Evolutionary conservation across 2,888 invertebrate genomes (phyloP).

Genomic region (Lobophora halterata): DNA sequence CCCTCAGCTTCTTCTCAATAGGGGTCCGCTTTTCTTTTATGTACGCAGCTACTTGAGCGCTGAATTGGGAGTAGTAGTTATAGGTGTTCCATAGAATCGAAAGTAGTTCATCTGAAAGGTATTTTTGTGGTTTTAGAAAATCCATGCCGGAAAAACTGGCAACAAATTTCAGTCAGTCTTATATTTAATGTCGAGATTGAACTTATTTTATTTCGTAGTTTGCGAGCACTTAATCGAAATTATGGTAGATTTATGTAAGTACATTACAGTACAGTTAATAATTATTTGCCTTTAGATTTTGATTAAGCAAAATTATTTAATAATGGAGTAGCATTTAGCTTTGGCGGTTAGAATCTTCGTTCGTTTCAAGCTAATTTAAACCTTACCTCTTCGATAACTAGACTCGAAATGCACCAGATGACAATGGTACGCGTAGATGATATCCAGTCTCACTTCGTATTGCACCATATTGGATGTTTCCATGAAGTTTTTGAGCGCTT

Average conservation of each 20-base stretch:
- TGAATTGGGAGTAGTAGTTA: constrained; percentile 92
- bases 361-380: neutral
- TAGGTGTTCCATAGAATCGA: constrained; percentile 90
- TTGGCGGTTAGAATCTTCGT: too few species aligned
- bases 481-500: constrained; percentile 89
- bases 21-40: constrained; percentile 87
- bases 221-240: too few species aligned
- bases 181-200: too few species aligned
- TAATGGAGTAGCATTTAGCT: too few species aligned
- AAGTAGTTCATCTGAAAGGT: constrained; percentile 76
- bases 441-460: constrained; percentile 87
- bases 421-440: constrained; percentile 90
- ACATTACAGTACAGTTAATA: too few species aligned
- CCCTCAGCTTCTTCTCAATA: constrained; percentile 94
- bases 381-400: constrained; percentile 63
- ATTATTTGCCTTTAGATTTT: too few species aligned
- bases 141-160: too few species aligned
- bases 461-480: constrained; percentile 92
- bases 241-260: too few species aligned
- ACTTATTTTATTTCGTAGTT: too few species aligned
- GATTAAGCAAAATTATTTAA: too few species aligned
- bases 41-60: constrained; percentile 81
- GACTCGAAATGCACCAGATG: constrained; percentile 84
- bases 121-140: too few species aligned
- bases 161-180: too few species aligned